Evolutionary conservation across 1,140 invertebrate genomes (phyloP).

Genomic region (Portunus trituberculatus): DNA sequence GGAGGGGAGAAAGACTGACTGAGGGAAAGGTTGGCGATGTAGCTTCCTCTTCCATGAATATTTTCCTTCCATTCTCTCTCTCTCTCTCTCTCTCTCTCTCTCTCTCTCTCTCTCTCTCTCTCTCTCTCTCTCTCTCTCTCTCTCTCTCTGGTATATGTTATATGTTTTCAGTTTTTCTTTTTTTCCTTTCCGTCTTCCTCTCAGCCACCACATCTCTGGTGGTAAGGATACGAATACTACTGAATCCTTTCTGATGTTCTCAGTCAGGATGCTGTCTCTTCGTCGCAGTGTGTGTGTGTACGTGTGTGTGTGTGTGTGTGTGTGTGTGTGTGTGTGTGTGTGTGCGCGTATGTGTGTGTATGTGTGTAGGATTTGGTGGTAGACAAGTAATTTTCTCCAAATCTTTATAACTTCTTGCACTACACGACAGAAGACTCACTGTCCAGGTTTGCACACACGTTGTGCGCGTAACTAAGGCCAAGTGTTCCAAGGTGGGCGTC

Average conservation of each 20-base stretch:
- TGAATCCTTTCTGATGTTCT: background rate
- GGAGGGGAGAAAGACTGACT: background rate
- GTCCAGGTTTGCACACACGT: background rate
- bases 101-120: slow-evolving; percentile 10
- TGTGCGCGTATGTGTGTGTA: background rate
- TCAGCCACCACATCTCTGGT: background rate
- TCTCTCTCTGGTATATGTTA: background rate
- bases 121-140: background rate
- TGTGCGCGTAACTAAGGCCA: background rate
- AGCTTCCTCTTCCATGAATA: background rate
- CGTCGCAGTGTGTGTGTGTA: background rate
- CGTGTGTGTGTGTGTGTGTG: background rate
- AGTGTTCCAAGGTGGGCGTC: background rate
- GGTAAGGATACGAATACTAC: background rate
- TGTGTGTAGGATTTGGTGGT: background rate
- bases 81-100: background rate
- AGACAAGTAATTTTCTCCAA: background rate
- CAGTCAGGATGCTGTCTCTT: too few species aligned
- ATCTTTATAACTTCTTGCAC: background rate
- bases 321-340: slow-evolving; percentile 11
- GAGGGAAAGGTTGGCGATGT: background rate
- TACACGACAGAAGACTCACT: background rate
- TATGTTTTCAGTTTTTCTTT: background rate
- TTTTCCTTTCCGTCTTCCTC: background rate
- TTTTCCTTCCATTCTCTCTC: background rate